Evolutionary conservation across 2,888 invertebrate species (phyloP).

Genomic region (Resseliella maxima): DNA sequence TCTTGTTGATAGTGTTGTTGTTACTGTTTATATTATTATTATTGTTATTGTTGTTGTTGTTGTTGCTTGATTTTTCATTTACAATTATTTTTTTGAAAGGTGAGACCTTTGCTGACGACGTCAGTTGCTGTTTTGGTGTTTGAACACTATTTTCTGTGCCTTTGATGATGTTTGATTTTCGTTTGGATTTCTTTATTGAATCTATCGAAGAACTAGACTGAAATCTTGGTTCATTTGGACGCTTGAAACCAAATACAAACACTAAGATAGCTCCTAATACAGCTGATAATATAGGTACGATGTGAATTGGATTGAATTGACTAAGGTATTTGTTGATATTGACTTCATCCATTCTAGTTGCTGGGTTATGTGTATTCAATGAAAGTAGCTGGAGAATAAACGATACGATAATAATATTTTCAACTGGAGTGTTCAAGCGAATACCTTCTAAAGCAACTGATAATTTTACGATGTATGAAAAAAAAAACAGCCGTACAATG

Average conservation of each 20-base stretch:
- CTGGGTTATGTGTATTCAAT: neutral
- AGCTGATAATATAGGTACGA: conserved; percentile 56
- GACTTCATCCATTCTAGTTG: conserved; percentile 38
- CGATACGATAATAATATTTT: too few relatives aligned
- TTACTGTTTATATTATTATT: neutral
- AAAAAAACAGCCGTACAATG: neutral
- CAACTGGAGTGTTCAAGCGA: too few relatives aligned
- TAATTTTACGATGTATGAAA: neutral
- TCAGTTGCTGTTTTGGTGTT: neutral
- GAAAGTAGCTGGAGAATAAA: too few relatives aligned
- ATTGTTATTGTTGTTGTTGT: neutral
- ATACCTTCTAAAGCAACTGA: neutral
- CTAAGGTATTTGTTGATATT: conserved; percentile 46
- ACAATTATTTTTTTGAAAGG: neutral
- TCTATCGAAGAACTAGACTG: neutral
- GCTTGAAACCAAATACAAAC: conserved; percentile 58
- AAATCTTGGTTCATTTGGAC: conserved; percentile 57
- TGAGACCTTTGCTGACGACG: neutral
- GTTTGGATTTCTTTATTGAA: neutral
- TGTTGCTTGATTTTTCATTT: neutral
- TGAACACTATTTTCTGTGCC: neutral
- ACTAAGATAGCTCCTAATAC: conserved; percentile 57
- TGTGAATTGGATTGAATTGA: conserved; percentile 41
- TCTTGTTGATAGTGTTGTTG: conserved; percentile 4
- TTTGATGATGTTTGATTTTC: conserved; percentile 15